Evolutionary conservation across 2,113 vertebrate species (phyloP), one percentile per base, ranked within the genome.

Genomic region (Panthera tigris): DNA sequence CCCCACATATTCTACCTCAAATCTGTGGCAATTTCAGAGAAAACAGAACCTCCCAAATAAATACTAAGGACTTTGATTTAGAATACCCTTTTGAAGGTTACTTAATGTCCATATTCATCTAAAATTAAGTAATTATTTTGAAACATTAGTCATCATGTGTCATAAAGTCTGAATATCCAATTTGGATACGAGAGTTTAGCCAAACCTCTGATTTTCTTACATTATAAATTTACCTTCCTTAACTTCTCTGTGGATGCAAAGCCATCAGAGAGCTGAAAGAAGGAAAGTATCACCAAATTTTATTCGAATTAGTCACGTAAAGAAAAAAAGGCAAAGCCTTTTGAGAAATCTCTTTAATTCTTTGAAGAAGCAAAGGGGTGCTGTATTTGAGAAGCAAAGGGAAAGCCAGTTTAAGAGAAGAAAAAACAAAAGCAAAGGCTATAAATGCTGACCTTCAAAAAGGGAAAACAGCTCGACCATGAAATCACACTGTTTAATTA

Each of bases 31-130:
- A 92, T 91, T 85, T 85, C 33, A 76, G 36, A 84, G 79, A 90
- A 97, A 78, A 93, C 0, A 1, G 48, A 23, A 68, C 14, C 36
- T 45, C 4, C 27, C 69, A 96, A 97, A 86, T 89, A 74, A 95
- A 97, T 1, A 81, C 10, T 65, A 65, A 82, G 7, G 41, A 23
- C 8, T 94, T 92, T 81, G 63, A 68, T 80, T 96, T 93, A 83
- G n/a, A 91, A 84, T 36, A 80, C 10, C 3, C 12, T 96, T 97
- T 89, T 33, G 5, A 82, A 96, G 61, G 1, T 31, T 65, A 80
- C 15, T 96, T 73, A 97, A 78, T 36, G 87, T 33, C 78, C 21
- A 82, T 48, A 95, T 39, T 90, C 50, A 73, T 33, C 19, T 94
- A n/a, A 96, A 83, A 73, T 55, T 86, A 83, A 89, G 39, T 2